phyloP scores from a whole-genome alignment of 2,113 vertebrate species.

The Pantherophis guttatus region DNA sequence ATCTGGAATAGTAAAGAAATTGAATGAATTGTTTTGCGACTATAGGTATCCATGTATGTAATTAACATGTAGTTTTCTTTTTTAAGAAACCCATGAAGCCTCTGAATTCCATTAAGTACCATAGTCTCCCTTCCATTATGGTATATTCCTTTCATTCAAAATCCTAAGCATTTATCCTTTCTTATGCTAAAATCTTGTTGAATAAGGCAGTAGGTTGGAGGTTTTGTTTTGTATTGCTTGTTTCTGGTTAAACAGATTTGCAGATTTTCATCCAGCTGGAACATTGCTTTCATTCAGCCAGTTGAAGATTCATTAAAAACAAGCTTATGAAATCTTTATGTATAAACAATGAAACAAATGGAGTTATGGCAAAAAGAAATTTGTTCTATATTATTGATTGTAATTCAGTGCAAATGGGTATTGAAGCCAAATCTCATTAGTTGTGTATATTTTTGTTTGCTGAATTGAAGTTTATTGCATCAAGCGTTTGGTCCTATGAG shows the following conservation, averaged over 20 bases:
- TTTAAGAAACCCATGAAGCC: background rate
- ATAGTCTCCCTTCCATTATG: background rate
- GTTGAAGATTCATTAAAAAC: slow-evolving; percentile 25
- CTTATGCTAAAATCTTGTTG: slow-evolving; percentile 8
- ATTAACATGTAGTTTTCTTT: background rate
- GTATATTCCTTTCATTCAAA: background rate
- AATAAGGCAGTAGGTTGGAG: background rate
- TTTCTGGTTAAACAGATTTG: slow-evolving; percentile 9
- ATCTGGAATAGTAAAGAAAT: background rate
- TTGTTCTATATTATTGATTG: slow-evolving; percentile 11
- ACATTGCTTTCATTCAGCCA: slow-evolving; percentile 1
- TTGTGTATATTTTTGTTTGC: background rate
- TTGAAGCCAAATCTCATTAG: slow-evolving; percentile 23
- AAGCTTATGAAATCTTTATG: slow-evolving; percentile 33
- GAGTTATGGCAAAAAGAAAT: slow-evolving; percentile 10
- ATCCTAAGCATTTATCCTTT: slow-evolving; percentile 5
- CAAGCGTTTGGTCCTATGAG: slow-evolving; percentile 7
- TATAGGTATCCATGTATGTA: background rate
- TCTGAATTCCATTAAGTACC: background rate
- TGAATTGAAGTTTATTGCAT: slow-evolving; percentile 13
- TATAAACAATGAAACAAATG: slow-evolving; percentile 33
- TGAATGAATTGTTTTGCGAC: background rate
- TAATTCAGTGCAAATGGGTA: slow-evolving; percentile 13
- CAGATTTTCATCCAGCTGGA: slow-evolving; percentile 28
- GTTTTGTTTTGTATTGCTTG: background rate